Conservation (phyloP, 2,113 vertebrate genomes). For the Glareola pratincola region DNA sequence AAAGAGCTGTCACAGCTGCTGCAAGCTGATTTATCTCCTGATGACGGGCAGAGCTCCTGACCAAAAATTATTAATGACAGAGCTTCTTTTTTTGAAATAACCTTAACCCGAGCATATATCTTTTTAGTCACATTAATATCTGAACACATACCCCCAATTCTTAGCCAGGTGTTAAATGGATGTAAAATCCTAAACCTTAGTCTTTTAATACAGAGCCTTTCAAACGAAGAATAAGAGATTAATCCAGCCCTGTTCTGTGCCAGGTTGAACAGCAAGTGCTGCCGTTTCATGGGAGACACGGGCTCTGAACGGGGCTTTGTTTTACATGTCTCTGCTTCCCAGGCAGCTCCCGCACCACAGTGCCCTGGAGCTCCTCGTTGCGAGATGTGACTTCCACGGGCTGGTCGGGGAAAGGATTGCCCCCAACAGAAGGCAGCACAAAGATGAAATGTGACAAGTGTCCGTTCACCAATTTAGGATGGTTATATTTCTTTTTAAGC, state of each 20-base stretch:
- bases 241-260: neutral
- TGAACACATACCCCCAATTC: slow-evolving; percentile 4
- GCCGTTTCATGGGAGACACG: neutral
- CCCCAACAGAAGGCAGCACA: neutral
- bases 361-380: neutral
- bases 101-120: slow-evolving; percentile 64
- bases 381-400: rapidly evolving
- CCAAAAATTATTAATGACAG: slow-evolving; percentile 67
- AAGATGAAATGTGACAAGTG: neutral
- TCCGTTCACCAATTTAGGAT: neutral
- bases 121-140: slow-evolving; percentile 66
- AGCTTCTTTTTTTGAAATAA: slow-evolving; percentile 64
- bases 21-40: slow-evolving; percentile 64
- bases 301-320: neutral
- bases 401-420: neutral
- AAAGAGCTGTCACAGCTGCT: slow-evolving; percentile 60
- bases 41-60: slow-evolving; percentile 47
- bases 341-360: neutral
- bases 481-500: neutral
- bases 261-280: neutral
- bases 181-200: slow-evolving; percentile 56
- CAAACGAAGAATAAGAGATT: slow-evolving; percentile 49
- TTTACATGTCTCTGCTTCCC: neutral
- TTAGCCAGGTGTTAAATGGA: slow-evolving; percentile 49
- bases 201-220: slow-evolving; percentile 45